A percentile compares a stretch with the other conserved stretches of the same genome.
Conservation (phyloP, 2,888 invertebrate genomes). For the Cryptocephalus moraei region DNA sequence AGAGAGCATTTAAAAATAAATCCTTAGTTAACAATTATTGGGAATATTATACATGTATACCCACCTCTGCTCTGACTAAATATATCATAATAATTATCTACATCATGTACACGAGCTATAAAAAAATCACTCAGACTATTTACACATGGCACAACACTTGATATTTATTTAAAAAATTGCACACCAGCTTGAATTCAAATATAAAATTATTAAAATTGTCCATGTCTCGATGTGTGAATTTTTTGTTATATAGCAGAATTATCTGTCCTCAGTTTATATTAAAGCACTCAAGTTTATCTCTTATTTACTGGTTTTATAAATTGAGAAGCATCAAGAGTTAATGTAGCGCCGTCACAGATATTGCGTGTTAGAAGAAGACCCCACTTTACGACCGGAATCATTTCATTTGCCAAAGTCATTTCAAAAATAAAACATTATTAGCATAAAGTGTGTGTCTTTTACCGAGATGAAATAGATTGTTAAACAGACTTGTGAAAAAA, state of each 20-base stretch:
- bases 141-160: slow-evolving; percentile 23
- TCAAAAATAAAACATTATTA: too few relatives aligned
- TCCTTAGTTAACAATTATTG: slow-evolving; percentile 8
- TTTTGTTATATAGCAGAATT: slow-evolving; percentile 2
- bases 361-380: slow-evolving; percentile 14
- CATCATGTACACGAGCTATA: slow-evolving; percentile 23
- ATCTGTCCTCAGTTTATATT: slow-evolving; percentile 3
- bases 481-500: too few relatives aligned
- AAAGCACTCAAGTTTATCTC: slow-evolving; percentile 9
- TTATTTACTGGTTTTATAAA: neutral
- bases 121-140: slow-evolving; percentile 25
- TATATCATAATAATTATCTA: slow-evolving; percentile 11
- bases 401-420: too few relatives aligned
- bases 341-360: slow-evolving; percentile 19
- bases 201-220: slow-evolving; percentile 6
- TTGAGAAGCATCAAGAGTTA: slow-evolving; percentile 3
- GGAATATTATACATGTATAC: slow-evolving; percentile 16
- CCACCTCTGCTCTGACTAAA: slow-evolving; percentile 18
- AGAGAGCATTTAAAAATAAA: slow-evolving; percentile 8
- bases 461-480: too few relatives aligned
- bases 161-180: slow-evolving; percentile 7
- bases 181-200: neutral
- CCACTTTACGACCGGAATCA: neutral
- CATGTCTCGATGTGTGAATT: slow-evolving; percentile 1
- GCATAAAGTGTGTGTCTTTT: too few relatives aligned